Percentiles rank a stretch among this genome's conserved stretches.
These are phyloP conservation scores for Gryllus bimaculatus DNA, from an alignment of 1,140 invertebrate species.

Conservation along the genomic window DNA sequence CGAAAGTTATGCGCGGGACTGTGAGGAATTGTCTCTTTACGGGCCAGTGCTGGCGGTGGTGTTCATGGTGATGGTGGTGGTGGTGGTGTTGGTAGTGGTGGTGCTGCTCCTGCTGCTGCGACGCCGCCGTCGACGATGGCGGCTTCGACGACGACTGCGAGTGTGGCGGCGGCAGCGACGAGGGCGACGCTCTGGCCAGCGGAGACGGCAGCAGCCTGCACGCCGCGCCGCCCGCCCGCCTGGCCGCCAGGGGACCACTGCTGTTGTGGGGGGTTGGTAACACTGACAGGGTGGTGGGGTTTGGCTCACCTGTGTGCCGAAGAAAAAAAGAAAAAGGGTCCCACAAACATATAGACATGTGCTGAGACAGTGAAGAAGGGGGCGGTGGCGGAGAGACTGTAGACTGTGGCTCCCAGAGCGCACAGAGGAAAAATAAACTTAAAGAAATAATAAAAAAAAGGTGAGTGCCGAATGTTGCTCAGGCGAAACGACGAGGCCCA, in stretches of 20 bases:
- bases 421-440: too few species aligned
- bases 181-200: background rate
- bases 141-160: too few species aligned
- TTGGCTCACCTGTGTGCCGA: background rate
- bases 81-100: background rate
- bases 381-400: too few species aligned
- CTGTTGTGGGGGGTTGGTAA: background rate
- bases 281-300: background rate
- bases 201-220: background rate
- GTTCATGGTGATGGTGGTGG: slow-evolving; percentile 12
- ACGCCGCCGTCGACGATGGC: too few species aligned
- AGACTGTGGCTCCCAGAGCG: too few species aligned
- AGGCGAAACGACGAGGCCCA: too few species aligned
- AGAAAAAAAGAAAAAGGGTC: background rate
- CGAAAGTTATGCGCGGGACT: slow-evolving; percentile 21
- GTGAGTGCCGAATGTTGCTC: too few species aligned
- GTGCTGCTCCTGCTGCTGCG: too few species aligned
- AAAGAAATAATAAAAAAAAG: too few species aligned
- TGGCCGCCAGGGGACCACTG: background rate
- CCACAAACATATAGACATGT: too few species aligned
- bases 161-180: background rate
- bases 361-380: too few species aligned
- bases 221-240: too few species aligned
- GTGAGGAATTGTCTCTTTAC: slow-evolving; percentile 19
- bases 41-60: background rate